Base-by-base conservation (phyloP, 2,888 invertebrate genomes). In the Agrochola lychnidis region DNA sequence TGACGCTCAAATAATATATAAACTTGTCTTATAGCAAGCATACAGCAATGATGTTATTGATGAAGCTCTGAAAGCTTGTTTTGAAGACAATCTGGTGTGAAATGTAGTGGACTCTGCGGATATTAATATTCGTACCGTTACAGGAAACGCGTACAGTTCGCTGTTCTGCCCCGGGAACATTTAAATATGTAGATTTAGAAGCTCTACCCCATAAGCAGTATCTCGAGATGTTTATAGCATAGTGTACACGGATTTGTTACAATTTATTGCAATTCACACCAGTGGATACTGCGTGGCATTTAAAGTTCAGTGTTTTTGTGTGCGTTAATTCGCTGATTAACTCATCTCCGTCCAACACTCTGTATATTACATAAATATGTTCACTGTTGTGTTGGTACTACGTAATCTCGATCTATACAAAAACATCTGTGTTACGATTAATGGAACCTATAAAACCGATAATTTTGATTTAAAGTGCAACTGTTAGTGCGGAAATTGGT, bases 161-260 rank as follows among this genome's bases (percentile, higher is more conserved):
- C 70, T 79, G 75, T 79, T 82, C 30, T 69, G 66, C 51, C 61
- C 36, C 69, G 40, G 57, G 61, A 76, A 75, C 66, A 71, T 75
- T 83, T 83, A 72, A 75, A 79, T 82, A 82, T 82, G 82, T 82
- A 82, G 70, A 83, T 82, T 83, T 71, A 69, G 68, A 68, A 61
- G 70, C 68, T 71, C 63, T 79, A 51, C 67, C 63, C 73, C 56
- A 73, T 64, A 57, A 83, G 70, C 62, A 75, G 76, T 56, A 70
- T 62, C 75, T 70, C 40, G 69, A 82, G 59, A 80, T 83, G 76
- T 83, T 76, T 82, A 84, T 73, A 57, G 75, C 66, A 36, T 61
- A 68, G 48, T 64, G 64, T 64, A 82, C 75, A 84, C 64, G 59
- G 70, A 72, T 79, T 82, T 66, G 75, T 72, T 73, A 62, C 82